These are phyloP conservation scores for Leptinotarsa juncta DNA, from an alignment of 2,888 invertebrate species.

Conservation along the genomic window DNA sequence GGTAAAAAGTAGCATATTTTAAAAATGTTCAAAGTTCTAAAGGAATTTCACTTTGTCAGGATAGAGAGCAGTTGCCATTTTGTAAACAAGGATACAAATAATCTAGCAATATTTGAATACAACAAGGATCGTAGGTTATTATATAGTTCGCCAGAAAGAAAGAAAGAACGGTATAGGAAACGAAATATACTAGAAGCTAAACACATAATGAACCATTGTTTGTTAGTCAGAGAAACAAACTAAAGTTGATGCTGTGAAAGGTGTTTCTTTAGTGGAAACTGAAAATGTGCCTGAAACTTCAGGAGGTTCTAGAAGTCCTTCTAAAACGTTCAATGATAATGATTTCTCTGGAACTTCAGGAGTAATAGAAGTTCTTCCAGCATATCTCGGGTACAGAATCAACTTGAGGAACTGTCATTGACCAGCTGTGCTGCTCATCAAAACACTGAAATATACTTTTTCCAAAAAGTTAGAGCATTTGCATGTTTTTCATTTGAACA, in stretches of 20 bases:
- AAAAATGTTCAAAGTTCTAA: not conserved
- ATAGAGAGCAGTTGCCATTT: conserved; percentile 1
- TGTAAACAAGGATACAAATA: not conserved
- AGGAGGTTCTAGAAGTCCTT: too few relatives aligned
- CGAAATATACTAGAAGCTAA: not conserved
- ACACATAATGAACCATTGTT: not conserved
- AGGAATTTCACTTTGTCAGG: conserved; percentile 1
- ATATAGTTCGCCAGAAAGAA: conserved; percentile 5
- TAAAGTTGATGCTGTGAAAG: not conserved
- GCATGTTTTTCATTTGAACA: not conserved
- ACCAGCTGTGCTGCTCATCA: not conserved
- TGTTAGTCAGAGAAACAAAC: not conserved
- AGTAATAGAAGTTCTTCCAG: not conserved
- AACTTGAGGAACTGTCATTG: not conserved
- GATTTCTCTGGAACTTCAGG: not conserved
- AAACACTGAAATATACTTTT: not conserved
- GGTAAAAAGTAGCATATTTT: not conserved
- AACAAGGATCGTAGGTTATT: not conserved
- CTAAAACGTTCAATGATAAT: too few relatives aligned
- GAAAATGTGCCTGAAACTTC: not conserved
- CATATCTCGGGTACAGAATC: not conserved
- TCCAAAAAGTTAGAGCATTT: not conserved
- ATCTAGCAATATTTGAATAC: not conserved
- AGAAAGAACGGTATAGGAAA: conserved; percentile 1
- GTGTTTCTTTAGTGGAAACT: not conserved